These are phyloP conservation scores for Capricornis sumatraensis DNA, from an alignment of 2,113 vertebrate genomes.

Conservation along the genomic window DNA sequence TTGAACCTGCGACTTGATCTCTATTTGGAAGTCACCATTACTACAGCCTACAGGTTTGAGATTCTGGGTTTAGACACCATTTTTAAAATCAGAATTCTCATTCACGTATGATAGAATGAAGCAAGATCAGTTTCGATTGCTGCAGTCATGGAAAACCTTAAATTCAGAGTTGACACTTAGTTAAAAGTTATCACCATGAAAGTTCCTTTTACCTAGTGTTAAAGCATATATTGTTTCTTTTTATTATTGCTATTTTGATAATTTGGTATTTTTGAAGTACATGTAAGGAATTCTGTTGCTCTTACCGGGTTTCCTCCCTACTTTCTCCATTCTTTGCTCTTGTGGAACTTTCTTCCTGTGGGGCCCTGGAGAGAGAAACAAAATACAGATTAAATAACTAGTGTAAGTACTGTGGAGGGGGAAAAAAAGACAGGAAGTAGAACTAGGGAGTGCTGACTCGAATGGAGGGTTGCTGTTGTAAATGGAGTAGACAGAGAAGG, in stretches of 20 bases:
- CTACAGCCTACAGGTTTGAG: background rate
- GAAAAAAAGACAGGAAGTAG: background rate
- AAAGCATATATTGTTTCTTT: background rate
- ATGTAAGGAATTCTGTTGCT: conserved; percentile 6
- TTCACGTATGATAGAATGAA: background rate
- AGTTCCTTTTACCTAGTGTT: background rate
- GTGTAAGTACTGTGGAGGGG: background rate
- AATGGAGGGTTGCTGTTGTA: background rate
- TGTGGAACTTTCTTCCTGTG: background rate
- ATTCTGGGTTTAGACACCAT: background rate
- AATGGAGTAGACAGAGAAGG: background rate
- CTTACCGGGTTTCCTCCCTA: background rate
- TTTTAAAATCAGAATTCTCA: conserved; percentile 39
- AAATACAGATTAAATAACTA: background rate
- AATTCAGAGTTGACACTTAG: background rate
- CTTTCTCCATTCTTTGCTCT: background rate
- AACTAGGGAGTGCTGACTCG: background rate
- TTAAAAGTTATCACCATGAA: background rate
- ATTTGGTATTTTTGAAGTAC: background rate
- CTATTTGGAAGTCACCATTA: background rate
- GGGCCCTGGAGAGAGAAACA: background rate
- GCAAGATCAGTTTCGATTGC: background rate
- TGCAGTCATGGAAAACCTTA: background rate
- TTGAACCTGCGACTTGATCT: background rate
- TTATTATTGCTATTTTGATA: background rate